Evolutionary conservation across 2,888 invertebrate genomes (phyloP).

Genomic region (Esperia sulphurella): DNA sequence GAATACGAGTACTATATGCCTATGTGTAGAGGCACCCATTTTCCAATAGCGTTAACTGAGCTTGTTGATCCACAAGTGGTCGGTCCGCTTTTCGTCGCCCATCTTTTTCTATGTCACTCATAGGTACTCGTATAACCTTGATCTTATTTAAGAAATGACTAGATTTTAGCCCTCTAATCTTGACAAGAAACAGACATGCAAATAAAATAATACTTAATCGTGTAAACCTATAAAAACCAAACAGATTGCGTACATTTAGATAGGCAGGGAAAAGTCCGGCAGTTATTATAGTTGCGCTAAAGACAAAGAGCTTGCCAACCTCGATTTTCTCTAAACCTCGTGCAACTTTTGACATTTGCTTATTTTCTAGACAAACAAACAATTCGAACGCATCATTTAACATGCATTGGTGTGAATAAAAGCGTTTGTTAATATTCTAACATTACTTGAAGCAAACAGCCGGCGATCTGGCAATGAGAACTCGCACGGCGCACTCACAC

Average conservation of each 20-base stretch:
- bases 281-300: too few species aligned
- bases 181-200: too few species aligned
- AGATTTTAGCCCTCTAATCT: too few species aligned
- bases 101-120: conserved; percentile 9
- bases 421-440: conserved; percentile 60
- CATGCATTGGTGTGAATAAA: conserved; percentile 42
- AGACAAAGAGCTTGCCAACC: conserved; percentile 4
- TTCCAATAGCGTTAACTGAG: conserved; percentile 43
- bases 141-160: too few species aligned
- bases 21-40: conserved; percentile 35
- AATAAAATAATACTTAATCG: too few species aligned
- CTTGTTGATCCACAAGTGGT: conserved; percentile 72
- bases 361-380: conserved; percentile 18
- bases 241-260: conserved; percentile 5
- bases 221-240: too few species aligned
- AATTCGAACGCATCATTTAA: conserved; percentile 33
- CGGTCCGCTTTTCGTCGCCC: conserved; percentile 49
- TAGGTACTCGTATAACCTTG: too few species aligned
- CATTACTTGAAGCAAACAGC: conserved; percentile 41
- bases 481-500: conserved; percentile 70
- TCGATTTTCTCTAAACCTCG: conserved; percentile 2
- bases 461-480: conserved; percentile 53
- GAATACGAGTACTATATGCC: too few species aligned
- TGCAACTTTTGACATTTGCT: conserved; percentile 4
- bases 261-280: too few species aligned